These are phyloP conservation scores for Drosophila burlai DNA, from an alignment of 1,140 invertebrate species.

Conservation along the genomic window DNA sequence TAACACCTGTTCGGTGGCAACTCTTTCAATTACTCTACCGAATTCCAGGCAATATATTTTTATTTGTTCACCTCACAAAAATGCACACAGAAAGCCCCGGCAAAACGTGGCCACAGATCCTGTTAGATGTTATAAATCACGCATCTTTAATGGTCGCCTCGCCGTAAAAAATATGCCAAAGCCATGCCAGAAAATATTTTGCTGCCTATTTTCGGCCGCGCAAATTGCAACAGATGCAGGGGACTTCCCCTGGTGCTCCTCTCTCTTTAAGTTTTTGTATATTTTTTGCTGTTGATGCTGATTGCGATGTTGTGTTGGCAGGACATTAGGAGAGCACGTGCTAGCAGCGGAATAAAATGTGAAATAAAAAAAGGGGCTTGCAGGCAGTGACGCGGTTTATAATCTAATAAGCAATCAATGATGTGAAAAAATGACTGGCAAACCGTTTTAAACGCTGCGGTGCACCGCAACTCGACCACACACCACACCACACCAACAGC, in stretches of 20 bases:
- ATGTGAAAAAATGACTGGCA: slow-evolving; percentile 81
- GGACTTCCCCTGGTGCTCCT: slow-evolving; percentile 3
- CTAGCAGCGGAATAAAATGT: slow-evolving; percentile 44
- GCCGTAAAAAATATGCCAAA: slow-evolving; percentile 47
- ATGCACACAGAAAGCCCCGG: slow-evolving; percentile 4
- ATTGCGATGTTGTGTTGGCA: slow-evolving; percentile 59
- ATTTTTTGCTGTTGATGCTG: slow-evolving; percentile 21
- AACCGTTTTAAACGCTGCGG: slow-evolving; percentile 77
- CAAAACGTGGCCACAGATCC: slow-evolving; percentile 3
- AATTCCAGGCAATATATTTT: slow-evolving; percentile 27
- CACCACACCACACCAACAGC: slow-evolving; percentile 28
- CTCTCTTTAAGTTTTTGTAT: neutral
- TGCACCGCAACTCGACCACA: slow-evolving; percentile 66
- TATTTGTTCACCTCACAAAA: slow-evolving; percentile 18
- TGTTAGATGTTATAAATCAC: slow-evolving; percentile 65
- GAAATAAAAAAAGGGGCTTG: slow-evolving; percentile 9
- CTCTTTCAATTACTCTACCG: slow-evolving; percentile 24
- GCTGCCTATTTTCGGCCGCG: slow-evolving; percentile 62
- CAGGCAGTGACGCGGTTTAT: slow-evolving; percentile 68
- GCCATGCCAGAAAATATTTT: slow-evolving; percentile 47
- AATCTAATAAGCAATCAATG: slow-evolving; percentile 83
- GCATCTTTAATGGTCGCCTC: slow-evolving; percentile 60
- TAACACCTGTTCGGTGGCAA: neutral
- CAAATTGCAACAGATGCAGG: slow-evolving; percentile 73
- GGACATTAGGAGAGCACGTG: slow-evolving; percentile 72